phyloP scores from a whole-genome alignment of 2,113 vertebrate species.

The Phaethon lepturus region DNA sequence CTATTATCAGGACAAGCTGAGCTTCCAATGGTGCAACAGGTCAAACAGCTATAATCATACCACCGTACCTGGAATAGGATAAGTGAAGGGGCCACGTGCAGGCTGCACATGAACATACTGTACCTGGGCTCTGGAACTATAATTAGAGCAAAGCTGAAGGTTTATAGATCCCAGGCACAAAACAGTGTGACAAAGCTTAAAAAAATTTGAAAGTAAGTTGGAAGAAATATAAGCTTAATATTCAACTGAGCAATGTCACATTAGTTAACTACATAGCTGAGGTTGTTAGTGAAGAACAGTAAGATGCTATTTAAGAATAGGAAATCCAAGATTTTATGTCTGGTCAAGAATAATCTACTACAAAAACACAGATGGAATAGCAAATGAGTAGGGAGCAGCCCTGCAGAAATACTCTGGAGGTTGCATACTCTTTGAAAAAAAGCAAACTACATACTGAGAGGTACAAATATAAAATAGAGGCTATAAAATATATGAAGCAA shows the following conservation, averaged over 20 bases:
- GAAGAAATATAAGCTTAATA: background rate
- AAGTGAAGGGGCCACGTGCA: background rate
- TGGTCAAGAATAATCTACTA: background rate
- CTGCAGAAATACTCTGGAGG: background rate
- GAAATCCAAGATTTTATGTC: background rate
- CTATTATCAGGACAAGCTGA: conserved; percentile 46
- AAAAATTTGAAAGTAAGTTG: background rate
- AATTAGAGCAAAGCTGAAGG: conserved; percentile 16
- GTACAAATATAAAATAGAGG: background rate
- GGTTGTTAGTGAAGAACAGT: background rate
- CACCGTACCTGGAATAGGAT: background rate
- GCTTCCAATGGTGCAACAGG: conserved; percentile 44
- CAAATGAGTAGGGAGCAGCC: background rate
- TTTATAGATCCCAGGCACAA: conserved; percentile 16
- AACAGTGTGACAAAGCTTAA: background rate
- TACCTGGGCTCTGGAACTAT: conserved; percentile 20
- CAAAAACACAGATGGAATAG: background rate
- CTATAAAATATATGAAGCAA: background rate
- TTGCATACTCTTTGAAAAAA: conserved; percentile 1
- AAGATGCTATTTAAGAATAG: background rate
- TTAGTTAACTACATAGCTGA: background rate
- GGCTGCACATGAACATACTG: conserved; percentile 9
- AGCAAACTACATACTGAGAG: background rate
- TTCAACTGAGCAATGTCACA: background rate
- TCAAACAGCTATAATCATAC: conserved; percentile 30